Percentiles rank a stretch among this genome's conserved stretches.
phyloP scores from a whole-genome alignment of 2,113 vertebrate species.

The Progne subis region DNA sequence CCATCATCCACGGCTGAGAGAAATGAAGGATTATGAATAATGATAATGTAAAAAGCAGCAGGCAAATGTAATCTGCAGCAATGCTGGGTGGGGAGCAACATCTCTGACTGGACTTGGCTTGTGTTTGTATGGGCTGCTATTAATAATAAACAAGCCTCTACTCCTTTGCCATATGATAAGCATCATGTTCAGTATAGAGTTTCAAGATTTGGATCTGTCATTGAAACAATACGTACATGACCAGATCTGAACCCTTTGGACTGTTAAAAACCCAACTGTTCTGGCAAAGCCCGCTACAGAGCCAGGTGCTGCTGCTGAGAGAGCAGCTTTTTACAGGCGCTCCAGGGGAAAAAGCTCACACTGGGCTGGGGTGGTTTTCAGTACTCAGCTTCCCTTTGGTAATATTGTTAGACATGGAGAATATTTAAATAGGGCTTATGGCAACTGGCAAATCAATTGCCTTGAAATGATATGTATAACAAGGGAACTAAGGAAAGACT shows the following conservation, averaged over 20 bases:
- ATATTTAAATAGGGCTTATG: conserved; percentile 41
- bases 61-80: conserved; percentile 6
- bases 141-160: conserved; percentile 30
- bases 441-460: conserved; percentile 49
- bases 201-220: conserved; percentile 10
- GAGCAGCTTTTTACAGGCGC: background rate
- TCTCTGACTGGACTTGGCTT: conserved; percentile 6
- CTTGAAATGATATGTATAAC: conserved; percentile 6
- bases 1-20: background rate
- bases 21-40: background rate
- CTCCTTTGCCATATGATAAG: conserved; percentile 24
- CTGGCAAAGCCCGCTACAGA: background rate
- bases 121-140: conserved; percentile 9
- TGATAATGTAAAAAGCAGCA: conserved; percentile 43
- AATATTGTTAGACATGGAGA: conserved; percentile 2
- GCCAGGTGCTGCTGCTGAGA: background rate
- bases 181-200: background rate
- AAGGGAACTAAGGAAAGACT: conserved; percentile 23
- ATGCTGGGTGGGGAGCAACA: background rate
- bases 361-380: conserved; percentile 1
- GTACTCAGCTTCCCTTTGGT: background rate
- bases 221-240: background rate
- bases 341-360: background rate
- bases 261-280: background rate
- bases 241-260: background rate